Percentiles rank a stretch among this genome's conserved stretches.
Evolutionary conservation across 2,888 invertebrate genomes (phyloP).

Genomic region (Scaptomyza flava): DNA sequence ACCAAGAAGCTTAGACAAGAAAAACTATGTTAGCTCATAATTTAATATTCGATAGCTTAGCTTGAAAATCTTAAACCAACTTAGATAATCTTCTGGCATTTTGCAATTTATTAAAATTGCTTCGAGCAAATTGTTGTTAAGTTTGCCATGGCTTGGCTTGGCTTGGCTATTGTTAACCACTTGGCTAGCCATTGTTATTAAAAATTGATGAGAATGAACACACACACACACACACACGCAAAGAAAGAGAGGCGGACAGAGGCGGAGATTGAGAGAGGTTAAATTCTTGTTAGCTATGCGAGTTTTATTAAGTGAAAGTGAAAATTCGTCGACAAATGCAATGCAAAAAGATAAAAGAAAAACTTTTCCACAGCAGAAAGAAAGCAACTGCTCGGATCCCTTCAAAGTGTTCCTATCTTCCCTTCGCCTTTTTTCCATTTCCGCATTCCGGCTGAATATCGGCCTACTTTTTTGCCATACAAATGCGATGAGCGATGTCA

Average conservation of each 20-base stretch:
- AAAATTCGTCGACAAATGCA: constrained; percentile 48
- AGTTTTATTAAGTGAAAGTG: constrained; percentile 58
- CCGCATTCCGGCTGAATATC: constrained; percentile 24
- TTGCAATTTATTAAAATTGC: constrained; percentile 59
- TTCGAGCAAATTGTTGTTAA: constrained; percentile 48
- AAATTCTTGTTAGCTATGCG: constrained; percentile 49
- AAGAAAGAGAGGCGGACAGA: neutral
- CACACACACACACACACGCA: constrained; percentile 11
- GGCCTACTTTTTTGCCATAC: constrained; percentile 55
- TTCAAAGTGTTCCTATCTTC: too few species aligned
- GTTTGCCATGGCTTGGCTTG: constrained; percentile 41
- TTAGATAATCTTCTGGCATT: constrained; percentile 15
- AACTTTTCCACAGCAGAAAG: constrained; percentile 15
- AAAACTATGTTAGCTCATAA: neutral
- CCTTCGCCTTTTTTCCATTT: neutral
- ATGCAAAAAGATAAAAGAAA: constrained; percentile 21
- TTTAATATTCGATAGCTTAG: neutral
- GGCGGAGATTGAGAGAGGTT: constrained; percentile 8
- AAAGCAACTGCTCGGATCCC: constrained; percentile 7
- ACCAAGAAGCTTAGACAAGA: neutral
- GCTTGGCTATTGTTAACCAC: constrained; percentile 37
- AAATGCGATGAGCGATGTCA: constrained; percentile 50
- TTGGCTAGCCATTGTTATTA: constrained; percentile 55
- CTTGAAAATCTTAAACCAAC: neutral
- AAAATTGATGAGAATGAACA: constrained; percentile 56